These are phyloP conservation scores for Orthosia cruda DNA, from an alignment of 2,888 invertebrate genomes.

Conservation along the genomic window DNA sequence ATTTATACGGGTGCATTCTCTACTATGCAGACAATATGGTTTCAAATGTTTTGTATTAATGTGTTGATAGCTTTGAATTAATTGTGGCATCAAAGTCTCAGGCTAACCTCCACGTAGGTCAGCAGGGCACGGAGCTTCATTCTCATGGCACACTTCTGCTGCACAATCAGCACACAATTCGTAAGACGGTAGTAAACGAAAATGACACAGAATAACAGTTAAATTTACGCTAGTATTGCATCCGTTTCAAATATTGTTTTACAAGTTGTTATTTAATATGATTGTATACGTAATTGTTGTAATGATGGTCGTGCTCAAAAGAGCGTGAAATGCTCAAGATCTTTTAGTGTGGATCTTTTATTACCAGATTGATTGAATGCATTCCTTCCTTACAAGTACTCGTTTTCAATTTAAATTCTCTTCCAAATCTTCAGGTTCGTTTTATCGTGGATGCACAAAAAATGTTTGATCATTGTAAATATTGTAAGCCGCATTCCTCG, in stretches of 20 bases:
- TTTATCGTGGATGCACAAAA: constrained; percentile 66
- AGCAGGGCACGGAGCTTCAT: constrained; percentile 55
- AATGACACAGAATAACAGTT: constrained; percentile 58
- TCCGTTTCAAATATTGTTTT: constrained; percentile 35
- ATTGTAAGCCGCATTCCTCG: constrained; percentile 76
- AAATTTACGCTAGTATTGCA: constrained; percentile 43
- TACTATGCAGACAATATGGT: constrained; percentile 39
- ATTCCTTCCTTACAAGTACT: constrained; percentile 39
- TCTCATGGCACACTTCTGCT: constrained; percentile 64
- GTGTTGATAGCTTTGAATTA: constrained; percentile 58
- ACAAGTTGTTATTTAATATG: constrained; percentile 55
- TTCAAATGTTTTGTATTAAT: constrained; percentile 46
- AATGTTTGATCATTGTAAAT: constrained; percentile 72
- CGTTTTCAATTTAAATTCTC: constrained; percentile 51
- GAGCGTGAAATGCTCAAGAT: constrained; percentile 56
- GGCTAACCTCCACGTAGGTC: constrained; percentile 50
- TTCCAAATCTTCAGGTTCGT: constrained; percentile 35
- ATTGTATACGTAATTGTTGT: constrained; percentile 50
- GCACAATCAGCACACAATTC: constrained; percentile 55
- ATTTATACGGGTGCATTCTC: constrained; percentile 42
- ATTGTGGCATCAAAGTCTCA: constrained; percentile 47
- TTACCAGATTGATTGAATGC: constrained; percentile 42
- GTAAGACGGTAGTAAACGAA: constrained; percentile 55
- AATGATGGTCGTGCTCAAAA: constrained; percentile 54
- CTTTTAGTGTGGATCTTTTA: constrained; percentile 36